Conservation (phyloP, 2,797 vertebrate genomes). For the Anisognathus igniventris region DNA sequence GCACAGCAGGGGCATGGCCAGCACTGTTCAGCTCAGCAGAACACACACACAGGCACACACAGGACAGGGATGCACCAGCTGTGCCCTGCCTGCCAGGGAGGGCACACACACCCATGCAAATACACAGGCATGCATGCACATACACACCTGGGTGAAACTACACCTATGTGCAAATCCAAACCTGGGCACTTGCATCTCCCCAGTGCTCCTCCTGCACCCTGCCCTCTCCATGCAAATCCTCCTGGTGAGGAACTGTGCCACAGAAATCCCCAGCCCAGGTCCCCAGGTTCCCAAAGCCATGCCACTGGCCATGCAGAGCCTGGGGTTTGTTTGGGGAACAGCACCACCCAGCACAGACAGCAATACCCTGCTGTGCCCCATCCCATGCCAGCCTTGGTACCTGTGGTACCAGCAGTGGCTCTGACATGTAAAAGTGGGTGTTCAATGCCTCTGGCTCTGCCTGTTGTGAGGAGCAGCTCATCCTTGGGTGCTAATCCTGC, state of each 20-base stretch:
- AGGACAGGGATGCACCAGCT: neutral
- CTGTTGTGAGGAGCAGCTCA: rapidly evolving
- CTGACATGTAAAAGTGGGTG: neutral
- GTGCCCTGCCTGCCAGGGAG: neutral
- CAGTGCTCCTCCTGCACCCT: neutral
- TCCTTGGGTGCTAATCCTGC: neutral
- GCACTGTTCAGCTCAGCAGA: rapidly evolving
- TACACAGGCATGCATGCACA: rapidly evolving
- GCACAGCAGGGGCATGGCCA: neutral
- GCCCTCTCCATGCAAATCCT: neutral
- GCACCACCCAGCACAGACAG: rapidly evolving
- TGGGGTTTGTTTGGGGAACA: too few species aligned
- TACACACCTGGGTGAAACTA: neutral
- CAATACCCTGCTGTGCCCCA: neutral
- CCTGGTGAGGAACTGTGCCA: neutral
- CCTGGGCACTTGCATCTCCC: rapidly evolving
- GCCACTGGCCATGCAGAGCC: neutral
- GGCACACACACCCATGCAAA: neutral
- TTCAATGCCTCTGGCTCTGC: neutral
- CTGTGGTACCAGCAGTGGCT: neutral
- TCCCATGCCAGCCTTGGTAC: neutral
- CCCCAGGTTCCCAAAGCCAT: neutral
- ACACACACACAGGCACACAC: rapidly evolving
- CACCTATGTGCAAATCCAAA: neutral
- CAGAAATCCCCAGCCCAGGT: neutral